phyloP scores from a whole-genome alignment of 2,888 invertebrate genomes.

The Eupithecia tripunctaria region DNA sequence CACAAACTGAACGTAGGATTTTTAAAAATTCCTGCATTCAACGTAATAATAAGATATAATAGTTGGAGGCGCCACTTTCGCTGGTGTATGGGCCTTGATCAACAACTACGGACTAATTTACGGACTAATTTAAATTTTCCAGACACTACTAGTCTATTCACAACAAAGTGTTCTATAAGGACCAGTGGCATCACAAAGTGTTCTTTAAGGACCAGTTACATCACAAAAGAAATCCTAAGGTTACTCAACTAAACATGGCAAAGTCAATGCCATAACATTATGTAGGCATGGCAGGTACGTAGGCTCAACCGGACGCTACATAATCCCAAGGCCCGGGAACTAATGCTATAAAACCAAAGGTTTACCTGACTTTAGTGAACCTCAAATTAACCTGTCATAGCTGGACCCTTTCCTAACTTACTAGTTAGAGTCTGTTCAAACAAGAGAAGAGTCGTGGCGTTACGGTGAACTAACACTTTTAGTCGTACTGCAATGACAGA shows the following conservation, averaged over 20 bases:
- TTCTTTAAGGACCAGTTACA: neutral
- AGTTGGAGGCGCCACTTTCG: too few relatives aligned
- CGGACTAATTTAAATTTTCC: too few relatives aligned
- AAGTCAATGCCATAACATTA: conserved; percentile 5
- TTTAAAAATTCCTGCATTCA: too few relatives aligned
- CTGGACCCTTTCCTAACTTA: neutral
- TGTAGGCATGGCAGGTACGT: conserved; percentile 3
- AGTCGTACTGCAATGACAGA: too few relatives aligned
- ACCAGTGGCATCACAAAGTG: neutral
- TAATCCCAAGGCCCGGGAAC: neutral
- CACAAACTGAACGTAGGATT: too few relatives aligned
- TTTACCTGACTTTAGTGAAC: neutral
- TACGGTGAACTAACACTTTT: too few relatives aligned
- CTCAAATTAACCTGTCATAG: neutral
- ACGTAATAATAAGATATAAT: too few relatives aligned
- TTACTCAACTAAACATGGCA: neutral
- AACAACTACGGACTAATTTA: too few relatives aligned
- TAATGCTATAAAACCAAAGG: neutral
- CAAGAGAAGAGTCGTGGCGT: too few relatives aligned
- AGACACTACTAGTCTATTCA: neutral
- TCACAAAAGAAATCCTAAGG: conserved; percentile 1
- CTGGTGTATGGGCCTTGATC: too few relatives aligned
- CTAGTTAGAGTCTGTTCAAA: neutral
- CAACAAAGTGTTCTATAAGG: neutral
- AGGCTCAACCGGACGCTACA: neutral